phyloP scores from a whole-genome alignment of 2,113 vertebrate genomes.

The Anhinga anhinga region DNA sequence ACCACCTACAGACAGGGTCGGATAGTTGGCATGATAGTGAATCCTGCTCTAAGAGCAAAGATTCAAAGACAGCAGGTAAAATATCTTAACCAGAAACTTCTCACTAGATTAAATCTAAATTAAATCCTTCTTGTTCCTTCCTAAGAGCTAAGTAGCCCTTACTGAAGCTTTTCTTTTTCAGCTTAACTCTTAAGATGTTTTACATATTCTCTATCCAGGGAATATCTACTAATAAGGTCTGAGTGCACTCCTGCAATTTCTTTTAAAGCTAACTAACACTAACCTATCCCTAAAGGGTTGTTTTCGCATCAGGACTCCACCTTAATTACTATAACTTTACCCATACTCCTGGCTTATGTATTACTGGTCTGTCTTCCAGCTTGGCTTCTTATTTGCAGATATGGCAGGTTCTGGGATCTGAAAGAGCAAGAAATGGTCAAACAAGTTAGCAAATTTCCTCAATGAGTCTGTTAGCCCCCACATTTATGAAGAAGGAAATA shows the following conservation, averaged over 20 bases:
- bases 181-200: not conserved
- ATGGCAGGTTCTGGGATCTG: not conserved
- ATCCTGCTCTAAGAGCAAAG: not conserved
- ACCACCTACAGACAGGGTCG: not conserved
- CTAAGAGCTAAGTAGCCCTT: not conserved
- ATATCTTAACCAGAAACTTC: not conserved
- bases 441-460: not conserved
- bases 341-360: not conserved
- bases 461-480: not conserved
- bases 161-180: not conserved
- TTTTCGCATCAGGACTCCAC: not conserved
- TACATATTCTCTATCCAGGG: not conserved
- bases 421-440: not conserved
- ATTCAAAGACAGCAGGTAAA: not conserved
- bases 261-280: constrained; percentile 28
- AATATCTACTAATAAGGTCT: constrained; percentile 7
- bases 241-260: not conserved
- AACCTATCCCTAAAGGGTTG: not conserved
- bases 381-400: not conserved
- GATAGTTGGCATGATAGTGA: not conserved
- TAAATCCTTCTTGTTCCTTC: not conserved
- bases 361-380: not conserved
- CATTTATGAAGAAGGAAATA: not conserved
- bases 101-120: not conserved
- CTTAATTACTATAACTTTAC: constrained; percentile 19